Evolutionary conservation across 2,113 vertebrate species (phyloP).

Genomic region (Morone saxatilis): DNA sequence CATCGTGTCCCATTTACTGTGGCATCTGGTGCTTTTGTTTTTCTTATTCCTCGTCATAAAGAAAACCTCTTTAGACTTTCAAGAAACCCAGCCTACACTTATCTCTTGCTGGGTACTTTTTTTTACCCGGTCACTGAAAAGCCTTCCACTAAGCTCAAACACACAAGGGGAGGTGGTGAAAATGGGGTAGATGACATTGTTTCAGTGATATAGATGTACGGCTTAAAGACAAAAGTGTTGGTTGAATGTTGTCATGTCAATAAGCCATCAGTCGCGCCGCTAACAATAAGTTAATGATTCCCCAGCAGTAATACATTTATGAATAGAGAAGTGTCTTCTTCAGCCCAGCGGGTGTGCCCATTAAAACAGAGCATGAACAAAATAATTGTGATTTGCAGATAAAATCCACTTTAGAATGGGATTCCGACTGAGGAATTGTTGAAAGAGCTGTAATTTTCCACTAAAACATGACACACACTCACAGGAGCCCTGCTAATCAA

Average conservation of each 20-base stretch:
- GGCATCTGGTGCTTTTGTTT: conserved; percentile 79
- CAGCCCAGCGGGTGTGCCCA: conserved; percentile 84
- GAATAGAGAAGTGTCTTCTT: conserved; percentile 86
- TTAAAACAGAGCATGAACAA: conserved; percentile 87
- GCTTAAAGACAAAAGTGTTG: conserved; percentile 74
- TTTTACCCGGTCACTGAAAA: conserved; percentile 52
- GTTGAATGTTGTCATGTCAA: conserved; percentile 81
- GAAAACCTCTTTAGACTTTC: conserved; percentile 65
- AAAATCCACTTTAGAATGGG: conserved; percentile 84
- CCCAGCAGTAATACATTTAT: conserved; percentile 86
- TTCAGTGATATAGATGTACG: conserved; percentile 74
- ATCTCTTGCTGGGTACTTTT: conserved; percentile 61
- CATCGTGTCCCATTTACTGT: conserved; percentile 42
- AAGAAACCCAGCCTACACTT: conserved; percentile 71
- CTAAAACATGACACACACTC: conserved; percentile 84
- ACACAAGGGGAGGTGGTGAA: conserved; percentile 61
- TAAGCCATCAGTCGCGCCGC: conserved; percentile 78
- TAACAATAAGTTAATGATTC: conserved; percentile 87
- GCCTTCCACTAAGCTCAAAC: conserved; percentile 71
- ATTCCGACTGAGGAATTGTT: conserved; percentile 86
- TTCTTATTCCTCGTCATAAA: conserved; percentile 76
- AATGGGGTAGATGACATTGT: conserved; percentile 77
- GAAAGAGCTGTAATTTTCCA: conserved; percentile 87
- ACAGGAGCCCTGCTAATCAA: conserved; percentile 72
- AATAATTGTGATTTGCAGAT: conserved; percentile 88